Base-by-base conservation (phyloP, 2,888 invertebrate species). In the Ophonus ardosiacus region DNA sequence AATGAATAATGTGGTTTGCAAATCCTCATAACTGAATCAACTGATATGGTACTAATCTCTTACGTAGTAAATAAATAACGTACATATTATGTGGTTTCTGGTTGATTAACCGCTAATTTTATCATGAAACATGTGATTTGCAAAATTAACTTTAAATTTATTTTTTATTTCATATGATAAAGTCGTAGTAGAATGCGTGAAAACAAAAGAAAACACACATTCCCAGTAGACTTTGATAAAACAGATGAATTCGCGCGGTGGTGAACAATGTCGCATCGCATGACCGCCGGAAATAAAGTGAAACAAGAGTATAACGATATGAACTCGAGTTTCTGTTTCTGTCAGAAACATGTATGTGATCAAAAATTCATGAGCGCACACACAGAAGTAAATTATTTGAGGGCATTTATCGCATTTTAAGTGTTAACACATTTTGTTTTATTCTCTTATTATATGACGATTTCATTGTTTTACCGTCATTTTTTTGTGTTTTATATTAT, bases 261-360 rank as follows among this genome's bases (percentile, higher is more conserved):
- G 68, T 18, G 13, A 43, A 74, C 71, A 43, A 74, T 74, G 17
- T 74, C 71, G 6, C 71, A 74, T 74, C 71, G 71, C 71, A 40
- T 74, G 71, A 74, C 71, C 51, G 13, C 10, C 43, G 71, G 71
- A 74, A 74, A 74, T 74, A 74, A 68, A 68, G n/a, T 38, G 68
- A 68, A 68, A 74, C 71, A 74, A 74, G 71, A 74, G 71, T 51
- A 74, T 74, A 74, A 43, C 17, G 71, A 74, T 43, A 43, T 51
- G 71, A 74, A 18, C 71, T 74, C 43, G 13, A 40, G 40, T 18
- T 17, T 17, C 71, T 74, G 71, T 43, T 68, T 38, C 38, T 68
- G 38, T 68, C 68, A 68, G 68, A 40, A 40, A 68, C 15, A n/a
- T 68, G 68, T 13, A 68, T 13, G 31, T 18, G 71, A 43, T 74